Evolutionary conservation across 2,113 vertebrate genomes (phyloP).

Genomic region (Brachyhypopomus gauderio): DNA sequence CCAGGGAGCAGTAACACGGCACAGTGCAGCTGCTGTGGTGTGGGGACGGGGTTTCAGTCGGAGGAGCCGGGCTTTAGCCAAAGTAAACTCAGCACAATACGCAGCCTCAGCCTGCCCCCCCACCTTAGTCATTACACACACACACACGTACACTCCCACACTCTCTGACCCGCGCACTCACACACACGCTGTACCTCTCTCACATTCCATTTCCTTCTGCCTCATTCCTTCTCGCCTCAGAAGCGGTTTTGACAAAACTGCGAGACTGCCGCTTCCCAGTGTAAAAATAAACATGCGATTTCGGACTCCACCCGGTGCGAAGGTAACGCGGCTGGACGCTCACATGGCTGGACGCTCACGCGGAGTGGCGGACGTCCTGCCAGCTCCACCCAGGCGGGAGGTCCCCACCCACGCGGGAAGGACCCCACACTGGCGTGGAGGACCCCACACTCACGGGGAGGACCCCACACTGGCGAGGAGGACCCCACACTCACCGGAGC

Average conservation of each 20-base stretch:
- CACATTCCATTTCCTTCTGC: background rate
- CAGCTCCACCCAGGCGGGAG: no score
- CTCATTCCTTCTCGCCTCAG: constrained; percentile 4
- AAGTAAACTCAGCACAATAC: constrained; percentile 13
- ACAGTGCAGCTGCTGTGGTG: background rate
- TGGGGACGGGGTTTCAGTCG: constrained; percentile 1
- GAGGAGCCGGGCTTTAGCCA: background rate
- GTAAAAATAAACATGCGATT: constrained; percentile 41
- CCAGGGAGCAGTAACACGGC: no score
- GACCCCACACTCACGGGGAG: no score
- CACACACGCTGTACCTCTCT: background rate
- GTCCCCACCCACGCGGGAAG: no score
- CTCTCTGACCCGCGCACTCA: background rate
- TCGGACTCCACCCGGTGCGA: constrained; percentile 24
- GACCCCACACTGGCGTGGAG: no score
- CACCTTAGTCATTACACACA: background rate
- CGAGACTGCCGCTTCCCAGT: constrained; percentile 26
- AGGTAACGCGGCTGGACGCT: background rate
- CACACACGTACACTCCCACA: no score
- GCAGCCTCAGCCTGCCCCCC: background rate
- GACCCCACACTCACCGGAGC: no score
- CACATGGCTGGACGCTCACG: background rate
- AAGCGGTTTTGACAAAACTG: constrained; percentile 33
- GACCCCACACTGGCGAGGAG: no score
- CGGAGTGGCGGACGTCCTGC: no score